Conservation (phyloP, 2,797 vertebrate genomes). For the Bryconaethiops microstoma region DNA sequence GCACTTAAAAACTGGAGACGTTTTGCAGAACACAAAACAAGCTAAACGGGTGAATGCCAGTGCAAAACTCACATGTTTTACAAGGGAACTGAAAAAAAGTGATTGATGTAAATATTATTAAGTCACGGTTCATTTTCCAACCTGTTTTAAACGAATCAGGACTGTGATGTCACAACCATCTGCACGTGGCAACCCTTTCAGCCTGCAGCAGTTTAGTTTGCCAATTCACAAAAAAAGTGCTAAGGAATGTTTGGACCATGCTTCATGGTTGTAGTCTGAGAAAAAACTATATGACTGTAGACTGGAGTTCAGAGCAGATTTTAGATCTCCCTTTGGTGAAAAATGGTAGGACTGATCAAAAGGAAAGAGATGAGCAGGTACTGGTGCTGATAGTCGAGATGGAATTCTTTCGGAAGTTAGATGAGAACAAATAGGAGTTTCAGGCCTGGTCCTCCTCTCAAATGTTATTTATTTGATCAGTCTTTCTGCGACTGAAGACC, state of each 20-base stretch:
- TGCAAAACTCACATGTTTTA: too few relatives aligned
- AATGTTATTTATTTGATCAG: neutral
- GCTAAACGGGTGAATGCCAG: neutral
- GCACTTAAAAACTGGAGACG: neutral
- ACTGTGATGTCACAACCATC: neutral
- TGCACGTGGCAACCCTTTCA: neutral
- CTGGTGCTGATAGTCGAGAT: neutral
- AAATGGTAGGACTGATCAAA: neutral
- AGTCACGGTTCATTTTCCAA: too few relatives aligned
- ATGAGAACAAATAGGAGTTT: too few relatives aligned
- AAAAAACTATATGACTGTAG: too few relatives aligned
- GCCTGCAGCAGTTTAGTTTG: neutral
- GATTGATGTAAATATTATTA: too few relatives aligned
- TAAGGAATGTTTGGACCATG: too few relatives aligned
- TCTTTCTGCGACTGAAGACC: too few relatives aligned
- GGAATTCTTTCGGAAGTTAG: too few relatives aligned
- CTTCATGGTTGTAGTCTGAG: too few relatives aligned
- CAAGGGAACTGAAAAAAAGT: too few relatives aligned
- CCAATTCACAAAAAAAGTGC: neutral
- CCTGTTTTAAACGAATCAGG: too few relatives aligned
- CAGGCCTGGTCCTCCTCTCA: neutral
- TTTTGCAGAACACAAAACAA: conserved; percentile 5
- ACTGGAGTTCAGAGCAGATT: too few relatives aligned
- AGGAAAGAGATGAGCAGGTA: neutral
- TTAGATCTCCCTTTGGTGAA: neutral